phyloP scores from a whole-genome alignment of 2,888 invertebrate genomes.

The Mythimna lalbum region DNA sequence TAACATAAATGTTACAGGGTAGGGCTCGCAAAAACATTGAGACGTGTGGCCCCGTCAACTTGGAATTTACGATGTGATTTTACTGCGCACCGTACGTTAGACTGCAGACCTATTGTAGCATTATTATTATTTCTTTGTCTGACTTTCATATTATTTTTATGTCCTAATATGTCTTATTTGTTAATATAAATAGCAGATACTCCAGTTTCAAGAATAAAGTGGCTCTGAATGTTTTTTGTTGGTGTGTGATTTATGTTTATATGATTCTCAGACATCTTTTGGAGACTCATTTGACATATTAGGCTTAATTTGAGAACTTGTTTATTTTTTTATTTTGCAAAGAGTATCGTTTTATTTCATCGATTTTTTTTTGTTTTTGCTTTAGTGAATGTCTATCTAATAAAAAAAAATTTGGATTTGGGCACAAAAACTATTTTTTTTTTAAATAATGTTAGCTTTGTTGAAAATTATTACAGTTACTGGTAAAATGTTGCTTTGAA shows the following conservation, averaged over 20 bases:
- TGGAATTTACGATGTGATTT: slow-evolving; percentile 61
- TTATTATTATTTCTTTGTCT: slow-evolving; percentile 45
- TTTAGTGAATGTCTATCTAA: too few relatives aligned
- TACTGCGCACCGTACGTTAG: slow-evolving; percentile 54
- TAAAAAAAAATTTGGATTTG: not conserved
- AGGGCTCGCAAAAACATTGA: slow-evolving; percentile 58
- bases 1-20: slow-evolving; percentile 54
- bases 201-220: slow-evolving; percentile 2
- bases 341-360: not conserved
- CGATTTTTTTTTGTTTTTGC: too few relatives aligned
- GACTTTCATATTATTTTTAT: slow-evolving; percentile 57
- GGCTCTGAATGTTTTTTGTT: not conserved
- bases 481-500: not conserved
- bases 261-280: slow-evolving; percentile 3
- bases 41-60: slow-evolving; percentile 52
- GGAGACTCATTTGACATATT: not conserved
- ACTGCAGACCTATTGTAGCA: slow-evolving; percentile 31
- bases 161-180: slow-evolving; percentile 43
- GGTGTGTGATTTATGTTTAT: slow-evolving; percentile 7
- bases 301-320: not conserved
- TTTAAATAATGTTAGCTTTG: not conserved
- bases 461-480: not conserved
- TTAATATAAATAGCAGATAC: slow-evolving; percentile 31
- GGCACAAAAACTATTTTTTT: too few relatives aligned
- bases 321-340: slow-evolving; percentile 14